phyloP scores from a whole-genome alignment of 1,140 invertebrate genomes.

The Rhopalosiphum padi region DNA sequence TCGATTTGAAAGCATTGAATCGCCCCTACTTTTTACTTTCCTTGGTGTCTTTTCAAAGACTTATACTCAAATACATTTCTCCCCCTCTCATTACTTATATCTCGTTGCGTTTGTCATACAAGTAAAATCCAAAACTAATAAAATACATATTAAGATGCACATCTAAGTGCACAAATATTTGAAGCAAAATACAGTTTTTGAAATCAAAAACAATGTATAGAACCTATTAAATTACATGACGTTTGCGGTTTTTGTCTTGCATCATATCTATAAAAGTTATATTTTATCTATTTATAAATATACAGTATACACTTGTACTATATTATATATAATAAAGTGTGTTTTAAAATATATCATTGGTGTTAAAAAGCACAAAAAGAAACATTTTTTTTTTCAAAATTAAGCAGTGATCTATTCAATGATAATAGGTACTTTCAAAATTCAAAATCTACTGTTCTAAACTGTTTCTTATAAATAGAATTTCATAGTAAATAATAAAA shows the following conservation, averaged over 20 bases:
- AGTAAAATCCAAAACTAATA: background rate
- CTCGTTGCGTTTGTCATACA: background rate
- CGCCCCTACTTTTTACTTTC: conserved; percentile 23
- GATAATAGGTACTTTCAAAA: background rate
- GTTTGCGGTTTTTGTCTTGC: too few relatives aligned
- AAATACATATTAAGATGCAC: background rate
- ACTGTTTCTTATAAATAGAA: too few relatives aligned
- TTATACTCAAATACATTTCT: background rate
- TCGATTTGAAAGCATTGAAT: conserved; percentile 2
- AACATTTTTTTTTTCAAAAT: too few relatives aligned
- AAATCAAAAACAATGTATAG: background rate
- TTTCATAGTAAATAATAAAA: background rate
- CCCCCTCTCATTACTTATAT: background rate
- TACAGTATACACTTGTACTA: too few relatives aligned
- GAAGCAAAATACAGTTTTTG: background rate
- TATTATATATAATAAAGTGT: too few relatives aligned
- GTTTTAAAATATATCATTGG: too few relatives aligned
- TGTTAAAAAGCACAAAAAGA: too few relatives aligned
- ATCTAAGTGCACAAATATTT: background rate
- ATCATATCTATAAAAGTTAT: too few relatives aligned
- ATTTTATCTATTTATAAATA: too few relatives aligned
- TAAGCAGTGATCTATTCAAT: background rate
- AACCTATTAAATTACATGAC: background rate
- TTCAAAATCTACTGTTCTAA: background rate
- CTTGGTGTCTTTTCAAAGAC: background rate